Base-by-base conservation (phyloP, 2,113 vertebrate species). In the Tonatia bakeri region DNA sequence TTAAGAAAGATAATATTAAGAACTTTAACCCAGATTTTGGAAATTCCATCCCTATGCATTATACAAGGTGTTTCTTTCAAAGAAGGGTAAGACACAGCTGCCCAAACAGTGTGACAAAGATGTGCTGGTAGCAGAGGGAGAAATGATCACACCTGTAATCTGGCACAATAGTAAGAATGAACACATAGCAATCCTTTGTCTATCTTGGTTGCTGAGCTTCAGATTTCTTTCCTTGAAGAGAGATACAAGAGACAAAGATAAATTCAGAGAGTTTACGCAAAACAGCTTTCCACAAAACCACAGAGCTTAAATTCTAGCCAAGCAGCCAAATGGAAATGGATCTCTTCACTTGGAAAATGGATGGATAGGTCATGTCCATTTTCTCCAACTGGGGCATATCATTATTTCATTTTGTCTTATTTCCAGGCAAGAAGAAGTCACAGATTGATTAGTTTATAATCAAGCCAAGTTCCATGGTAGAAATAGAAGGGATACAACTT, bases 381-480 rank as follows among this genome's bases (percentile, higher is more conserved):
- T 90, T 90, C 61, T 92, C 69, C 26, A 87, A 2, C 31, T 67
- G 8, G 22, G 12, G 7, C 13, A 91, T 64, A 38, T 33, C 43
- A 72, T 75, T 77, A 20, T 59, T 94, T 43, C 36, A n/a, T 75
- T 33, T 73, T 84, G 14, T 54, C 88, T 89, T 36, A 38, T 77
- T 92, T 96, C 87, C n/a, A 38, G 28, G 4, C 14, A 94, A 70
- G 45, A 96, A 50, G 61, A 59, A 97, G 88, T 70, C 85, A 69
- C 93, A 12, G 65, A 59, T 89, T 88, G 24, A 90, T 90, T 95
- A 80, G 67, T 95, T 54, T 96, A 69, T 70, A 54, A 85, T 96
- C 81, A 92, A 82, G 92, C 69, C 87, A 86, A 89, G 50, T 95
- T 52, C 50, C 45, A 70, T 79, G 80, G 13, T 73, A 81, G 92